Conservation (phyloP, 1,140 invertebrate genomes). For the Eumaeus atala region DNA sequence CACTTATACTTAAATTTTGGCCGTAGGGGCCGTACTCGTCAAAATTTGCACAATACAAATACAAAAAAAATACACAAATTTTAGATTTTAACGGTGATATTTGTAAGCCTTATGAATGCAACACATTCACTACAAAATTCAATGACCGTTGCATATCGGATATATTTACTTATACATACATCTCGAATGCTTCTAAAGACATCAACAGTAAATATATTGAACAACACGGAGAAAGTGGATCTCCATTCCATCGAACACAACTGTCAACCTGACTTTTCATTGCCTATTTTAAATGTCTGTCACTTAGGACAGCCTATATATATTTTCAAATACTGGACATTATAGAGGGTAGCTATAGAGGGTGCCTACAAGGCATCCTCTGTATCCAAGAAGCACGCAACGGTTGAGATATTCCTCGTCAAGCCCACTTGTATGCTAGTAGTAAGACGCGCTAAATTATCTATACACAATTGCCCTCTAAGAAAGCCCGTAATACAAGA, state of each 20-base stretch:
- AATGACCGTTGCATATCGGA: too few relatives aligned
- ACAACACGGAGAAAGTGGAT: neutral
- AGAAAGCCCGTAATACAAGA: constrained; percentile 1
- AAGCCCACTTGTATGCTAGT: constrained; percentile 2
- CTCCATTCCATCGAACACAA: neutral
- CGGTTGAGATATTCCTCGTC: neutral
- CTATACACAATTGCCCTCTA: neutral
- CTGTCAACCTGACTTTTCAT: neutral
- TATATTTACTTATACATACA: too few relatives aligned
- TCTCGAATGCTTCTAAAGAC: neutral
- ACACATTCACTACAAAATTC: too few relatives aligned
- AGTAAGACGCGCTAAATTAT: neutral
- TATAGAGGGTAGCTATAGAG: neutral
- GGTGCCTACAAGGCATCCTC: neutral
- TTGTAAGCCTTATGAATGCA: too few relatives aligned
- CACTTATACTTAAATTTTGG: too few relatives aligned
- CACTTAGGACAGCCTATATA: neutral
- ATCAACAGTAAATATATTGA: constrained; percentile 3
- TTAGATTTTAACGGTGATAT: too few relatives aligned
- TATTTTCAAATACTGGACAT: neutral
- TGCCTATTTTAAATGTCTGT: neutral
- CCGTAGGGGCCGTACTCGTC: too few relatives aligned
- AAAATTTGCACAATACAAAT: too few relatives aligned
- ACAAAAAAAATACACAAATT: too few relatives aligned
- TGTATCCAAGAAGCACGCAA: constrained; percentile 7